These are phyloP conservation scores for Tiliqua scincoides DNA, from an alignment of 2,113 vertebrate genomes.

Conservation along the genomic window DNA sequence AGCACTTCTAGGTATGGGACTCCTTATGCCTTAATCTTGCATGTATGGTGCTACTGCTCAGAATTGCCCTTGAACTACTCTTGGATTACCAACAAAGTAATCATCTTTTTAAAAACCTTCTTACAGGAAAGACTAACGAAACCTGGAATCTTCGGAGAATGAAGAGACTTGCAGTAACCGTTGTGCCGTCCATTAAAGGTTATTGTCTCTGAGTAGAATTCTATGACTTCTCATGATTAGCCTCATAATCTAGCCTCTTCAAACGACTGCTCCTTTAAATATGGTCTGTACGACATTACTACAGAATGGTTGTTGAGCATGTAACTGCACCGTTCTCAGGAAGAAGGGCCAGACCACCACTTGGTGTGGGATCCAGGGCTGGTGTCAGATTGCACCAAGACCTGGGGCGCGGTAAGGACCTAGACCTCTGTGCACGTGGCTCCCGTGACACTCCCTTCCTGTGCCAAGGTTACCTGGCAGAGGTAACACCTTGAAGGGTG, in stretches of 20 bases:
- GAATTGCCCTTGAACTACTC: conserved; percentile 2
- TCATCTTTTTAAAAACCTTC: neutral
- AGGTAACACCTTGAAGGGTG: too few species aligned
- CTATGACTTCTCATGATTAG: neutral
- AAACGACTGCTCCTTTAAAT: neutral
- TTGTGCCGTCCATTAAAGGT: conserved; percentile 81
- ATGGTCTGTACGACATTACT: neutral
- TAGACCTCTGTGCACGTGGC: too few species aligned
- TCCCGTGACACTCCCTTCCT: too few species aligned
- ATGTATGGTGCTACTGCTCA: neutral
- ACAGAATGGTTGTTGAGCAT: neutral
- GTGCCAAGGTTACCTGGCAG: too few species aligned
- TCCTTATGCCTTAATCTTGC: too few species aligned
- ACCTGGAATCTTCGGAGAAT: conserved; percentile 80
- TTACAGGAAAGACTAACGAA: conserved; percentile 70
- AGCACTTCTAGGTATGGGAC: too few species aligned
- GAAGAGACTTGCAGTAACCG: conserved; percentile 78
- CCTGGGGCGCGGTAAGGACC: too few species aligned
- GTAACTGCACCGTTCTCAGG: neutral
- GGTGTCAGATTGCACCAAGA: neutral
- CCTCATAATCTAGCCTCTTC: neutral
- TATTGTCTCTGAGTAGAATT: conserved; percentile 37
- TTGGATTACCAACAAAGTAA: conserved; percentile 44
- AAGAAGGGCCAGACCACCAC: neutral
- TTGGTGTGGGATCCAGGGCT: neutral